Percentiles rank a stretch among this genome's conserved stretches.
These are phyloP conservation scores for Plusia festucae DNA, from an alignment of 2,888 invertebrate species.

Conservation along the genomic window DNA sequence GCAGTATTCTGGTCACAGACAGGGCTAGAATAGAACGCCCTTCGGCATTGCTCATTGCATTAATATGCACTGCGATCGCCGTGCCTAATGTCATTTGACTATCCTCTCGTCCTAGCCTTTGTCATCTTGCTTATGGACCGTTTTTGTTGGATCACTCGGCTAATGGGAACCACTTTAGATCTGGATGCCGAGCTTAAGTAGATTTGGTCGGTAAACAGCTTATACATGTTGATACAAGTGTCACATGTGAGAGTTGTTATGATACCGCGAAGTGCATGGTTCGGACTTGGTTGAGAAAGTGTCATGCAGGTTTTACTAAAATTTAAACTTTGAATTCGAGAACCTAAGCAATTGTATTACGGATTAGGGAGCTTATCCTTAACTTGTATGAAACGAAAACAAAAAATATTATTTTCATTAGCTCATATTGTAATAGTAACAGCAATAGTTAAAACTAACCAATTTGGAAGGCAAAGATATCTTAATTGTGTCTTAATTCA, in stretches of 20 bases:
- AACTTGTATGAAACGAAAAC: no score
- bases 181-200: constrained; percentile 23
- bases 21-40: constrained; percentile 66
- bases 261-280: background rate
- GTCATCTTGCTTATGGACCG: constrained; percentile 33
- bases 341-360: no score
- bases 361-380: no score
- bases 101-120: constrained; percentile 33
- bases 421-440: no score
- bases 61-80: constrained; percentile 58
- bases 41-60: constrained; percentile 65
- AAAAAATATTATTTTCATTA: no score
- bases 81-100: constrained; percentile 57
- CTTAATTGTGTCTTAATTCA: no score
- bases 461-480: no score
- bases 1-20: constrained; percentile 75
- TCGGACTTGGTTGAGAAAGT: background rate
- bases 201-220: constrained; percentile 22
- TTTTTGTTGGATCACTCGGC: constrained; percentile 19
- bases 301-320: no score
- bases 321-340: background rate
- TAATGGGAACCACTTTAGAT: constrained; percentile 22
- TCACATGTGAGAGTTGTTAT: background rate
- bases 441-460: no score
- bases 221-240: constrained; percentile 8